Percentiles rank a stretch among this genome's conserved stretches.
These are phyloP conservation scores for Synaphobranchus kaupii DNA, from an alignment of 2,797 vertebrate species.

Conservation along the genomic window DNA sequence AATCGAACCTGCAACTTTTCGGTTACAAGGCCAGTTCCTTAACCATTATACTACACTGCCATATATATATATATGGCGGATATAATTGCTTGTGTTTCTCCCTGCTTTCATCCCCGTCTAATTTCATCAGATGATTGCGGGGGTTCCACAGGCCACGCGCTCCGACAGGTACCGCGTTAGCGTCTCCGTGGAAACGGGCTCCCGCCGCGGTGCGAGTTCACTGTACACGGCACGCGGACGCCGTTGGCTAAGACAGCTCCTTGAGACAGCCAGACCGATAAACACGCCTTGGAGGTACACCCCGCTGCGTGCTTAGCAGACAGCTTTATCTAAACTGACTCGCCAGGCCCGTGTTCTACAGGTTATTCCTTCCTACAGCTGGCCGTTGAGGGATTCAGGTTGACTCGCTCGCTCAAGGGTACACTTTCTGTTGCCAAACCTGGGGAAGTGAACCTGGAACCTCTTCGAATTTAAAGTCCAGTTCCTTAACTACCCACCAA, in stretches of 20 bases:
- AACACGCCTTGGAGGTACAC: not conserved
- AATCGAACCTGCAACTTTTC: too few relatives aligned
- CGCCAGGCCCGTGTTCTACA: not conserved
- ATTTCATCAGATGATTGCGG: not conserved
- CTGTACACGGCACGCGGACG: not conserved
- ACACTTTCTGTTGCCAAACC: not conserved
- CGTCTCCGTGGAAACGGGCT: not conserved
- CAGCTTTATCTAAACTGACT: not conserved
- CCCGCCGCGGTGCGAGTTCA: not conserved
- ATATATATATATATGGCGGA: too few relatives aligned
- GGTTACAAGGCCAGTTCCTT: too few relatives aligned
- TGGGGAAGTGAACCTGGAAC: not conserved
- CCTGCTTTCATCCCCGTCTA: not conserved
- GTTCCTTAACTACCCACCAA: not conserved
- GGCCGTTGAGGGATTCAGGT: not conserved
- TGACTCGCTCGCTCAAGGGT: not conserved
- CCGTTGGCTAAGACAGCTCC: not conserved
- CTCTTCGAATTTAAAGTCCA: not conserved
- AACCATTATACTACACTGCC: too few relatives aligned
- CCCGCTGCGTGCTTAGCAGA: not conserved
- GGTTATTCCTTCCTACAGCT: not conserved
- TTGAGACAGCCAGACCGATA: constrained; percentile 1
- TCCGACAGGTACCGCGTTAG: not conserved
- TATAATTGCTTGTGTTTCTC: not conserved
- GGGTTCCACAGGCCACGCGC: not conserved